Conservation (phyloP, 2,113 vertebrate genomes). For the Tonatia bakeri region DNA sequence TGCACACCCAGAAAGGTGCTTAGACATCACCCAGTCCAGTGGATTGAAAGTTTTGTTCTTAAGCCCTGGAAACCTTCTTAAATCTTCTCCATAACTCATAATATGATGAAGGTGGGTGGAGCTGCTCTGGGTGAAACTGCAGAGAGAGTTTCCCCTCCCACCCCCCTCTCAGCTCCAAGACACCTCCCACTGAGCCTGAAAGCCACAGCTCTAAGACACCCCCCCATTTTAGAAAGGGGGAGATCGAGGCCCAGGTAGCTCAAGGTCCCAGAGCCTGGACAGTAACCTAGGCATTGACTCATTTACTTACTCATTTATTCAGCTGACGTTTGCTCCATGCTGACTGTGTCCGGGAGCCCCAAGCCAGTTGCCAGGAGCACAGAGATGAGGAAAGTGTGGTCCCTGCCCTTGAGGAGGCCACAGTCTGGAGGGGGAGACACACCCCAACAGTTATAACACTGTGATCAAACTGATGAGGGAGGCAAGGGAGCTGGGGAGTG, state of each 20-base stretch:
- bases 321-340: neutral
- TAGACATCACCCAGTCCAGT: neutral
- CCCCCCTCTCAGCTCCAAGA: neutral
- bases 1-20: neutral
- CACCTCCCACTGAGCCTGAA: neutral
- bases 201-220: neutral
- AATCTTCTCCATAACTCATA: neutral
- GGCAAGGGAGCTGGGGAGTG: neutral
- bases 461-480: neutral
- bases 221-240: neutral
- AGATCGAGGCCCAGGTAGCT: neutral
- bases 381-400: neutral
- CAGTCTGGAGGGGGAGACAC: neutral
- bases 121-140: neutral
- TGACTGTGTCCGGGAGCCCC: neutral
- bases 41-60: neutral
- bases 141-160: neutral
- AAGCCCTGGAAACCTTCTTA: neutral
- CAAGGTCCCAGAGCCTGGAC: neutral
- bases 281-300: neutral
- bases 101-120: neutral
- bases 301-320: neutral
- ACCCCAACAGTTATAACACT: neutral
- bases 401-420: neutral
- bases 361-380: neutral